Evolutionary conservation across 2,888 invertebrate genomes (phyloP).

Genomic region (Syrphus vitripennis): DNA sequence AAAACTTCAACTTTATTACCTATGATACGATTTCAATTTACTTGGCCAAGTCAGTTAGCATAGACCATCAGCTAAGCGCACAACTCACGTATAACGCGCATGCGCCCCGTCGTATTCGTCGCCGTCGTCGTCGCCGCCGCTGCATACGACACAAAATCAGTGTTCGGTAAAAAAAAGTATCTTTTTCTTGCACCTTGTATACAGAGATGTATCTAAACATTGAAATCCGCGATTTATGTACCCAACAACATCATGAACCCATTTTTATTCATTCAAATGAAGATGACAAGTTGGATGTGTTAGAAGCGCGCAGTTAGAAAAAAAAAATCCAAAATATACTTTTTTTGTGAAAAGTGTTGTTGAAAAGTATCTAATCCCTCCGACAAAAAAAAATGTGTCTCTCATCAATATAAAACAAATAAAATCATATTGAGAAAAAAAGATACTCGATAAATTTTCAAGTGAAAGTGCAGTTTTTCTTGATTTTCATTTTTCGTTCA

Average conservation of each 20-base stretch:
- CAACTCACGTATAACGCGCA: slow-evolving; percentile 40
- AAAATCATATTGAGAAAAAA: slow-evolving; percentile 13
- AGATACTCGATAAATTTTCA: slow-evolving; percentile 40
- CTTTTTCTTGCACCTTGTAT: neutral
- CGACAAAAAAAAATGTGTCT: neutral
- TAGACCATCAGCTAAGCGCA: slow-evolving; percentile 63
- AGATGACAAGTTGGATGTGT: neutral
- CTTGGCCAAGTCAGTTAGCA: slow-evolving; percentile 64
- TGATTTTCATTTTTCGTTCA: slow-evolving; percentile 28
- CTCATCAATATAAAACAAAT: slow-evolving; percentile 38
- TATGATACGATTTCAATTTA: slow-evolving; percentile 68
- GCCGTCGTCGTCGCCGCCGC: slow-evolving; percentile 18
- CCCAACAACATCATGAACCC: neutral
- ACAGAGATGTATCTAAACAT: slow-evolving; percentile 37
- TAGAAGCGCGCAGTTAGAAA: neutral
- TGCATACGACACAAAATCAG: slow-evolving; percentile 42
- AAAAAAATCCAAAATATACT: neutral
- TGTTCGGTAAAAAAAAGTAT: slow-evolving; percentile 27
- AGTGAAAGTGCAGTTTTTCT: slow-evolving; percentile 64
- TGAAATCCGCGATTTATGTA: slow-evolving; percentile 14
- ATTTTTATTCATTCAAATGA: slow-evolving; percentile 1
- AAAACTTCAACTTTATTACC: slow-evolving; percentile 63
- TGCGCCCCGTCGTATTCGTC: slow-evolving; percentile 5
- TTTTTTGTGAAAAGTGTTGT: neutral
- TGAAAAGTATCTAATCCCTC: neutral